Evolutionary conservation across 1,140 invertebrate species (phyloP).

Genomic region (Hylyphantes graminicola): DNA sequence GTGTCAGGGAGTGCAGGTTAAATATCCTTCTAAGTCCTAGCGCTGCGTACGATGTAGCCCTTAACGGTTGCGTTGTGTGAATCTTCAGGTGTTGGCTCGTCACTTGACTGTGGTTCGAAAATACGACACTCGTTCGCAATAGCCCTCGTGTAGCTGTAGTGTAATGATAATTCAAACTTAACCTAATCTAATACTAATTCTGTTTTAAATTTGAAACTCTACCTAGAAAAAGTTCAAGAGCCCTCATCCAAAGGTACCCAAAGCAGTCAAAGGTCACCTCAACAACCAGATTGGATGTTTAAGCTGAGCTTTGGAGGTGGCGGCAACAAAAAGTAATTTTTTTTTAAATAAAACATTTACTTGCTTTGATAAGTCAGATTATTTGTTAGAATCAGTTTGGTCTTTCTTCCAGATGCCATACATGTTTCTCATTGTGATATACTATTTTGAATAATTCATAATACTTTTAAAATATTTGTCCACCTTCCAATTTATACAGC

Average conservation of each 20-base stretch:
- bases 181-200: too few relatives aligned
- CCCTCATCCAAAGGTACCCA: not conserved
- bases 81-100: too few relatives aligned
- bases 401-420: not conserved
- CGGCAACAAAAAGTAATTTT: constrained; percentile 35
- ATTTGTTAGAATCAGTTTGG: not conserved
- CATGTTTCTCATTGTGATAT: not conserved
- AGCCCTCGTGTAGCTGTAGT: too few relatives aligned
- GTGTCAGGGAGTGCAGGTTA: too few relatives aligned
- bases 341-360: not conserved
- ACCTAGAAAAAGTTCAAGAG: constrained; percentile 12
- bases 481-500: too few relatives aligned
- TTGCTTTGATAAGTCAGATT: not conserved
- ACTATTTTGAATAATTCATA: not conserved
- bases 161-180: too few relatives aligned
- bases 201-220: not conserved
- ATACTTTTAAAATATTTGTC: not conserved
- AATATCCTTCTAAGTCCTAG: too few relatives aligned
- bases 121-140: too few relatives aligned
- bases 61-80: too few relatives aligned
- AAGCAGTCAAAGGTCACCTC: constrained; percentile 2
- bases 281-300: constrained; percentile 37
- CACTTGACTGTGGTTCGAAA: too few relatives aligned
- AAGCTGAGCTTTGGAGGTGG: constrained; percentile 40
- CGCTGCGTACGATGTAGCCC: too few relatives aligned